Evolutionary conservation across 1,140 invertebrate genomes (phyloP), one percentile per base, ranked within the genome.

Genomic region (Whitmania pigra): DNA sequence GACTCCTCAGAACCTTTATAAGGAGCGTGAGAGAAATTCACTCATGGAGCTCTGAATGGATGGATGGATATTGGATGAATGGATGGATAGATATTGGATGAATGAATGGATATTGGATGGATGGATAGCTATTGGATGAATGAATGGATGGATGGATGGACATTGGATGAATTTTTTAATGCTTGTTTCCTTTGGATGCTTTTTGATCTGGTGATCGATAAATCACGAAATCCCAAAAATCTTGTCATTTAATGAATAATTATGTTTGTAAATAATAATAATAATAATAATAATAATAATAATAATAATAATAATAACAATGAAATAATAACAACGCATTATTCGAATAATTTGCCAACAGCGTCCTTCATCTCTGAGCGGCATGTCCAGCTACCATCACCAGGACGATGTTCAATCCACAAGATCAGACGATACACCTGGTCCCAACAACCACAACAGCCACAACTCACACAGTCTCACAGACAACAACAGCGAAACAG

Each of bases 401-500:
- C 22, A 68, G n/a, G 78, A 80, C 29, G 79, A 80, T 67, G 79
- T 78, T 5, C 79, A 80, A 74, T 80, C 79, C 7, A 78, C 79
- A 15, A 76, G 78, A 66, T 80, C 79, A 20, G 79, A 77, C 9
- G 79, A 80, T 75, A 80, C 79, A 0, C 79, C 79, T n/a, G 75
- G 79, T 20, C 79, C 79, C 22, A 72, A 77, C 75, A 78, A 78
- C 77, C 79, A 78, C 70, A 75, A 75, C 72, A 77, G 76, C 67
- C 75, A 75, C 73, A 78, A 77, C 53, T 78, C 77, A 68, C 77
- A 79, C 53, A 78, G 77, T 71, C 74, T 77, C 57, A 70, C 69
- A 0, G 79, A 80, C 71, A 80, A 80, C 74, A 78, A 76, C 73
- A 80, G 79, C 71, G 79, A 80, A 75, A 76, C 76, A 76, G 79